Conservation (phyloP, 2,113 vertebrate genomes). For the Calonectris borealis region DNA sequence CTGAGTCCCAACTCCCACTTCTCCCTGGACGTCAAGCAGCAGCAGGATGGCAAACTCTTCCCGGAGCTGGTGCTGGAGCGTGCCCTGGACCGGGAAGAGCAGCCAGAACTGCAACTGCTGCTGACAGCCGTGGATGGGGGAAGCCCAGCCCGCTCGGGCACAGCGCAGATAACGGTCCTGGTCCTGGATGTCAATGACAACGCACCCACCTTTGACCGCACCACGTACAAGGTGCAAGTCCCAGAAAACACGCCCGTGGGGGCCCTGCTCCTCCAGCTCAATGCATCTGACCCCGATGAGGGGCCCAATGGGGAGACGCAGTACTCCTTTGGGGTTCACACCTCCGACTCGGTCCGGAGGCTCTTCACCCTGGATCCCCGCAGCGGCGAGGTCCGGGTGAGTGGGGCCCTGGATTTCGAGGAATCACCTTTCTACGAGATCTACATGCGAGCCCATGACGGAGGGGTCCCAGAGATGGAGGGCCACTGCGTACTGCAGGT, state of each 20-base stretch:
- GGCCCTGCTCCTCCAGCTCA: conserved; percentile 73
- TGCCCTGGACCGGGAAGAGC: conserved; percentile 77
- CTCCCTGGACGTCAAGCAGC: conserved; percentile 75
- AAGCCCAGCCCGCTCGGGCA: conserved; percentile 73
- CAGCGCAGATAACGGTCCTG: conserved; percentile 71
- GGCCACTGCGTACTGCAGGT: conserved; percentile 81
- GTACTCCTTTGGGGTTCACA: conserved; percentile 81
- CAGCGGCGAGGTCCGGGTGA: conserved; percentile 79
- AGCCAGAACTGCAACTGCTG: conserved; percentile 74
- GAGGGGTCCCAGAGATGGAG: conserved; percentile 83
- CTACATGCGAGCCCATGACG: conserved; percentile 80
- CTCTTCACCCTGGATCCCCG: conserved; percentile 76
- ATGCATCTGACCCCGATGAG: conserved; percentile 78
- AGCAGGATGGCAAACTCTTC: conserved; percentile 79
- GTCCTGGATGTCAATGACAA: conserved; percentile 89
- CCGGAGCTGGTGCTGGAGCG: conserved; percentile 80
- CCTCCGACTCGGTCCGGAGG: conserved; percentile 65
- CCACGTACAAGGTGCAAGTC: conserved; percentile 70
- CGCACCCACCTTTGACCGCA: conserved; percentile 74
- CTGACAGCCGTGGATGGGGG: conserved; percentile 81
- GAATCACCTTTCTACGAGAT: conserved; percentile 81
- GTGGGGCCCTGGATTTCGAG: conserved; percentile 81
- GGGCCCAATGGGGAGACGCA: conserved; percentile 80
- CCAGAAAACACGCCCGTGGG: conserved; percentile 71
- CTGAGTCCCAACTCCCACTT: conserved; percentile 76